Conservation (phyloP, 2,113 vertebrate species). For the Sisor rabdophorus region DNA sequence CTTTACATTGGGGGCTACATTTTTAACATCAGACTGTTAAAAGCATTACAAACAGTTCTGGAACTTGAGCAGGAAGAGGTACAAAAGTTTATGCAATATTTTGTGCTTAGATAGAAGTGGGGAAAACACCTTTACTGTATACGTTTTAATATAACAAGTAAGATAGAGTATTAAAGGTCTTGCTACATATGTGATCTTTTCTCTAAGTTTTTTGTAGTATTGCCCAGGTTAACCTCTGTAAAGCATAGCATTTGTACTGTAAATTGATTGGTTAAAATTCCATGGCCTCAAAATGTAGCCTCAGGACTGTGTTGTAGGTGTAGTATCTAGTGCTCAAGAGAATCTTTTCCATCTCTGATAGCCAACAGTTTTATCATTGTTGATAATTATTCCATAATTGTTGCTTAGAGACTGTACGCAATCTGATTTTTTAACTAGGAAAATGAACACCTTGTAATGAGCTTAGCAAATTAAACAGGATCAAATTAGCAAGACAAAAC, state of each 20-base stretch:
- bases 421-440: not conserved
- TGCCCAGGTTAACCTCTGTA: not conserved
- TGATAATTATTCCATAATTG: slow-evolving; percentile 12
- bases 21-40: not conserved
- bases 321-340: not conserved
- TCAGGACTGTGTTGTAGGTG: not conserved
- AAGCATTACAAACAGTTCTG: not conserved
- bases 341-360: not conserved
- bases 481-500: not conserved
- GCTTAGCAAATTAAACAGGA: slow-evolving; percentile 8
- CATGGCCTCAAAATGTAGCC: not conserved
- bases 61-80: not conserved
- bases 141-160: not conserved
- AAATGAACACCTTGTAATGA: slow-evolving; percentile 1
- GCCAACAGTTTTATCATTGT: not conserved
- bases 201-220: not conserved
- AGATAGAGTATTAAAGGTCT: not conserved
- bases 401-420: not conserved
- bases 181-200: not conserved
- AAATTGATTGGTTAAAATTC: too few relatives aligned
- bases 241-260: not conserved
- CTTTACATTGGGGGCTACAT: not conserved
- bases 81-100: not conserved
- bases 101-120: not conserved
- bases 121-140: not conserved